Base-by-base conservation (phyloP, 2,888 invertebrate species). In the Cheilosia grossa region DNA sequence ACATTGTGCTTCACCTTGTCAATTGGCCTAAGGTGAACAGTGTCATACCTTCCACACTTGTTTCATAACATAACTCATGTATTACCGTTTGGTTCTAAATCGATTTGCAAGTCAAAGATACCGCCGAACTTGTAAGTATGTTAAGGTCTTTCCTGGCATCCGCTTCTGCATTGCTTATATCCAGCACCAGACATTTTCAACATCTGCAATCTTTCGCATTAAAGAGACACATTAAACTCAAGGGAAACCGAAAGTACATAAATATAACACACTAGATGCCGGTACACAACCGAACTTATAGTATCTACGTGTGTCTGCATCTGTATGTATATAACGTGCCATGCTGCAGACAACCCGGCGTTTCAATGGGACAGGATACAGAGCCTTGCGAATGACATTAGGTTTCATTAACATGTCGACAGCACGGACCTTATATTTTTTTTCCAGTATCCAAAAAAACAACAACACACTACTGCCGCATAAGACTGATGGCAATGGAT, bases 241-340 rank as follows among this genome's bases (percentile, higher is more conserved):
- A 67, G 66, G 54, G 66, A 67, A 67, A 37, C 7, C 15, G n/a
- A n/a, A 37, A 51, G 33, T 19, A 64, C 4, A 19, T 7, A 49
- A 17, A 1, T 7, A 0, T 1, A 33, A 24, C 15, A n/a, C 2
- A n/a, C n/a, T 9, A 9, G 33, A 9, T 9, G 2, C 9, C 1
- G 10, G 33, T 33, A 10, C 13, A 37, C 37, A 13, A 37, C 13
- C 10, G 13, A 37, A 13, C 10, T 4, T 13, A 13, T 37, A 37
- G 24, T 2, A 21, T 1, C 4, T 37, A 13, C 4, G 37, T 37
- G 37, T 13, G 13, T 37, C 37, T 37, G 37, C 37, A 30, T 30
- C 9, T 30, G 30, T 17, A 17, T 10, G 19, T 30, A 30, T 30
- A 19, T 15, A 44, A 30, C 10, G n/a, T 42, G n/a, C 3, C 61